Conservation (phyloP, 2,797 vertebrate genomes). For the Poecilia gillii region DNA sequence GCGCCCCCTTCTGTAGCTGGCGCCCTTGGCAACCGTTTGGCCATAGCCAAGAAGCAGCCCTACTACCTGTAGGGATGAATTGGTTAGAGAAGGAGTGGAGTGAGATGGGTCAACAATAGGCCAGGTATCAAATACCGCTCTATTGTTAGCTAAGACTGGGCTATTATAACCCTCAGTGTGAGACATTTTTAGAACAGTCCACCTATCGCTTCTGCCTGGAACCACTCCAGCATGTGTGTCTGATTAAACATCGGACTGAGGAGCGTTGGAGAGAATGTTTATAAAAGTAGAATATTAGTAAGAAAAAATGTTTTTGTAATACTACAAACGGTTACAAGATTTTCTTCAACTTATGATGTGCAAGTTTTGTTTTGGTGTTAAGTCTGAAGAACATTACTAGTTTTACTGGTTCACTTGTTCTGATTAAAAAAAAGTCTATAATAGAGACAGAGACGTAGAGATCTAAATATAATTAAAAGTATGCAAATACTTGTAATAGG, state of each 20-base stretch:
- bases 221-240: conserved; percentile 25
- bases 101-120: conserved; percentile 65
- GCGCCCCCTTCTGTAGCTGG: background rate
- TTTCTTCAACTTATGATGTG: background rate
- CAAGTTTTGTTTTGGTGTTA: background rate
- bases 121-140: conserved; percentile 77
- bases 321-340: background rate
- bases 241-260: conserved; percentile 18
- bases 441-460: background rate
- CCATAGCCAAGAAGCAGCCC: background rate
- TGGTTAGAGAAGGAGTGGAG: conserved; percentile 68
- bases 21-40: background rate
- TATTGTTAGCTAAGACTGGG: conserved; percentile 76
- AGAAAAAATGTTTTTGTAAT: background rate
- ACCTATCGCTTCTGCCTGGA: conserved; percentile 42
- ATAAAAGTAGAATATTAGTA: background rate
- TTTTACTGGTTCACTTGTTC: background rate
- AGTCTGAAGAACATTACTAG: background rate
- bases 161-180: conserved; percentile 69
- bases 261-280: background rate
- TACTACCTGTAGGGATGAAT: conserved; percentile 37
- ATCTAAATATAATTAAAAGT: background rate
- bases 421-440: background rate
- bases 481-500: background rate
- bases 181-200: conserved; percentile 63